Conservation (phyloP, 2,113 vertebrate genomes). For the human (Homo sapiens) region DNA sequence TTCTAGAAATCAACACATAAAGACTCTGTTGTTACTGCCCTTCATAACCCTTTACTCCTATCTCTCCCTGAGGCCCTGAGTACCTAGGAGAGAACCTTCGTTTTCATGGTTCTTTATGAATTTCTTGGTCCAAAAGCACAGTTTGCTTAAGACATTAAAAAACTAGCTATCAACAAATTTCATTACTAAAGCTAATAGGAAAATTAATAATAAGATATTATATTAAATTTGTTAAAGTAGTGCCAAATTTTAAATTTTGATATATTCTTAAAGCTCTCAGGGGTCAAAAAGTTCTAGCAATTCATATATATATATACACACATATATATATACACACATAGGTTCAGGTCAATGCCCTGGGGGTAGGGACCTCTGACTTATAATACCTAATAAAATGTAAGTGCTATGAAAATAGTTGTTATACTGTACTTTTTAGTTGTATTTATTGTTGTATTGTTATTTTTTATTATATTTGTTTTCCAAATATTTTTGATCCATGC, state of each 20-base stretch:
- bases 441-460: background rate
- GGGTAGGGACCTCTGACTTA: background rate
- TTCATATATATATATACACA: background rate
- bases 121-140: constrained; percentile 7
- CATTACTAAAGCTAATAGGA: constrained; percentile 2
- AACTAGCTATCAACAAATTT: constrained; percentile 23
- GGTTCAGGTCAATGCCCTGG: too few relatives aligned
- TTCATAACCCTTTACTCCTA: background rate
- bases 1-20: constrained; percentile 18
- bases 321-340: too few relatives aligned
- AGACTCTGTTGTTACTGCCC: background rate
- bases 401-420: background rate
- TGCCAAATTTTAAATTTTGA: background rate
- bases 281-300: constrained; percentile 17
- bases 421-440: background rate
- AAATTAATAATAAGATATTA: background rate
- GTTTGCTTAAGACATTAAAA: background rate
- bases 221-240: background rate
- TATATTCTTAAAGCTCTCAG: constrained; percentile 27
- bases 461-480: background rate
- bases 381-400: background rate
- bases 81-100: background rate
- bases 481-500: background rate
- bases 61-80: background rate
- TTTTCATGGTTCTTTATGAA: constrained; percentile 11